Evolutionary conservation across 1,140 invertebrate genomes (phyloP), one percentile per base, ranked within the genome.

Genomic region (Scaptomyza graminum): DNA sequence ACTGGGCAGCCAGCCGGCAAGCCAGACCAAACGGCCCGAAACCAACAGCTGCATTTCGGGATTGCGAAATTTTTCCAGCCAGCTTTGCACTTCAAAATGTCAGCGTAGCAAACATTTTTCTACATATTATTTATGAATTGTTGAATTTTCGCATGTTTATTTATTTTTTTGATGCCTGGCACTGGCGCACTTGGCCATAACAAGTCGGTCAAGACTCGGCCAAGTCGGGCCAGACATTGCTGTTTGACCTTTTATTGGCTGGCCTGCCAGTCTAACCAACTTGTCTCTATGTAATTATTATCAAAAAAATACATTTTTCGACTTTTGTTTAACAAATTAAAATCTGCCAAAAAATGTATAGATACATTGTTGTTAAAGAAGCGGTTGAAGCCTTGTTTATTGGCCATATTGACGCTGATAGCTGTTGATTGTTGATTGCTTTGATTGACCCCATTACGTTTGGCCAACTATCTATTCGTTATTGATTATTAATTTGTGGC

Each of bases 81-180:
- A 41, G 70, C 63, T 82, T 78, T 88, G 82, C 82, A 81, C 82
- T 76, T 78, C 78, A 64, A 85, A 85, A 85, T 85, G 82, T 85
- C 82, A 87, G 82, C 50, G 72, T 63, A 56, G 61, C 66, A 67
- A 74, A 69, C 60, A 84, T 82, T 87, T 34, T 85, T 85, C 61
- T 55, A 68, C 65, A 76, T 85, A 87, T 88, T 87, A 85, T 87
- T 85, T 85, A 85, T 85, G 82, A 85, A 85, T 85, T 84, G 60
- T 63, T 49, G 13, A 55, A 49, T 51, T 70, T 77, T 79, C 70
- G 52, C 28, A 7, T 31, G 61, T 67, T 74, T 56, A 66, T 56
- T 72, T 52, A 54, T 54, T 15, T 52, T 64, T 51, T 44, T 6
- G 31, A 25, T 31, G 51, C 31, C 39, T 18, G 15, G 46, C 18